Percentiles rank a stretch among this genome's conserved stretches.
Conservation (phyloP, 1,140 invertebrate species). For the roundworm (Caenorhabditis elegans) region DNA sequence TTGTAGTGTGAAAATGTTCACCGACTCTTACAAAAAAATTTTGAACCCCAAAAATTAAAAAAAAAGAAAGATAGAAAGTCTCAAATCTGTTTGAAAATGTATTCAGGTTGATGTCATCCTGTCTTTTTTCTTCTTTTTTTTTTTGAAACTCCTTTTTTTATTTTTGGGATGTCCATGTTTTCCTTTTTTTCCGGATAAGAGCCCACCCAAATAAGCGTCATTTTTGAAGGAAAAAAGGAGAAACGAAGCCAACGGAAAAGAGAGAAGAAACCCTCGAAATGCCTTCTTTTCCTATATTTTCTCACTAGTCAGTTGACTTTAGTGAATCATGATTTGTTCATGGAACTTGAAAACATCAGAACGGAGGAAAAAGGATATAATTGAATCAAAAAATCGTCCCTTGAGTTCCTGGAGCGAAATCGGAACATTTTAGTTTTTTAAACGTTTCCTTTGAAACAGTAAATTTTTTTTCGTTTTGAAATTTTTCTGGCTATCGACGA, state of each 20-base stretch:
- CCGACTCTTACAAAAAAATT: no score
- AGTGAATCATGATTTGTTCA: background rate
- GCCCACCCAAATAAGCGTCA: background rate
- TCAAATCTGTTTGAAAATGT: no score
- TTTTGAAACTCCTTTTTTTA: background rate
- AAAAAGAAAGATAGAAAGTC: no score
- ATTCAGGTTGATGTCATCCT: slow-evolving; percentile 16
- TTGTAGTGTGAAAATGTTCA: no score
- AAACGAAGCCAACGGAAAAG: slow-evolving; percentile 15
- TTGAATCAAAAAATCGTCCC: slow-evolving; percentile 3
- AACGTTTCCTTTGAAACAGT: no score
- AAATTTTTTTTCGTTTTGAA: no score
- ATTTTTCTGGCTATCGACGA: no score
- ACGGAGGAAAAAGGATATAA: background rate
- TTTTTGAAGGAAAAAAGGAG: background rate
- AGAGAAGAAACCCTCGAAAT: background rate
- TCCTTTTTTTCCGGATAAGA: background rate
- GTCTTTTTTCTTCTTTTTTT: background rate
- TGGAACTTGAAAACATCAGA: background rate
- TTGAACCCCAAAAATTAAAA: no score
- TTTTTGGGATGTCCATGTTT: slow-evolving; percentile 18
- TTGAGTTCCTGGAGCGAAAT: no score
- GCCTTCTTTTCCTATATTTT: background rate
- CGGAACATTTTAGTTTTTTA: no score
- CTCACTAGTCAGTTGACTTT: background rate